Conservation (phyloP, 2,113 vertebrate species). For the Xiphophorus couchianus region DNA sequence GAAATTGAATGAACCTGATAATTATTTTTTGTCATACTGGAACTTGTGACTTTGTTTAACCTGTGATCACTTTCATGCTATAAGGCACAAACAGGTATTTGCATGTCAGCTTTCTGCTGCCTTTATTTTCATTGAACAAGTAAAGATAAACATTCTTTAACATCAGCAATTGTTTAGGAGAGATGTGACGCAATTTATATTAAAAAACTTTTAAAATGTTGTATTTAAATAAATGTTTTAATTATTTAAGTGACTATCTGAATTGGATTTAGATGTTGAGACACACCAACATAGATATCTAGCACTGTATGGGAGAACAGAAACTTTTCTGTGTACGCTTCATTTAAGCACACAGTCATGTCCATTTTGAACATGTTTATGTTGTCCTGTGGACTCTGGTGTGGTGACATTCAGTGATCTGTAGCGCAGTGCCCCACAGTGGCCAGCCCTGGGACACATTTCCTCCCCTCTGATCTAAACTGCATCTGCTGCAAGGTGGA, state of each 20-base stretch:
- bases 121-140: not conserved
- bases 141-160: not conserved
- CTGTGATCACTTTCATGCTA: slow-evolving; percentile 15
- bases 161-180: not conserved
- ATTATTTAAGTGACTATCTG: not conserved
- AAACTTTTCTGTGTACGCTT: not conserved
- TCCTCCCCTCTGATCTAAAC: slow-evolving; percentile 7
- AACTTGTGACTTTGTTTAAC: slow-evolving; percentile 53
- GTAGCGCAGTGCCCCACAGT: slow-evolving; percentile 91
- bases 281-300: not conserved
- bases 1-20: slow-evolving; percentile 48
- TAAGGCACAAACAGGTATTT: slow-evolving; percentile 4
- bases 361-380: not conserved
- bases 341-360: not conserved
- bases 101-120: not conserved
- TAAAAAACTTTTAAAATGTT: too few species aligned
- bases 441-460: slow-evolving; percentile 60
- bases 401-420: slow-evolving; percentile 70
- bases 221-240: too few species aligned
- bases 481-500: slow-evolving; percentile 81
- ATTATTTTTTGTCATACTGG: slow-evolving; percentile 15
- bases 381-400: not conserved
- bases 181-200: too few species aligned
- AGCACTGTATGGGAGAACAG: not conserved
- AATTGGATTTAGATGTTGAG: not conserved